Evolutionary conservation across 2,888 invertebrate species (phyloP), one percentile per base, ranked within the genome.

Genomic region (Priocnemis perturbator): DNA sequence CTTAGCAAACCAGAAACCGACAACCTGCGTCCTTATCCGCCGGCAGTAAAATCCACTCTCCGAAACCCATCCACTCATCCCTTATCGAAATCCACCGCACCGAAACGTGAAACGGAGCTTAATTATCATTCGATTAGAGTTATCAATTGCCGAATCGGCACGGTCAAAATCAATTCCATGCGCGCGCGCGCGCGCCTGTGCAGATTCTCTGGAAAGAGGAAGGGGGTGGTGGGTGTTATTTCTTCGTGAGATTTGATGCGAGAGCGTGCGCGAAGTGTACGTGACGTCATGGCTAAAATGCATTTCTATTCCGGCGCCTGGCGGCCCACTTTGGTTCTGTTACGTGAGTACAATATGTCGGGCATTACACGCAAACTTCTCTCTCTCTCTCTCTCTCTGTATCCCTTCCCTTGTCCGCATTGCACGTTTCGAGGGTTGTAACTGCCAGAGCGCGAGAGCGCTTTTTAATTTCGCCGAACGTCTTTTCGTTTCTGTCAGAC

Each of bases 261-360:
- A 11, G 37, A 37, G 21, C 45, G 21, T 21, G 47, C 20, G 21
- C n/a, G 58, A 47, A 5, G n/a, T n/a, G 45, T 59, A 59, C 52
- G 52, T 61, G 50, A 61, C 52, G 53, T 61, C 61, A 61, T 5
- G 19, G 52, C 26, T 17, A 44, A 72, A 74, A 69, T 62, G 67
- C 65, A 68, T 74, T 69, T 70, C 63, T 60, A 60, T 68, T 44
- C 65, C 37, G 20, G 44, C 47, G 57, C 37, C 44, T 44, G 21
- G 21, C 59, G 72, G 74, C 69, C 69, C 61, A 66, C 61, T 71
- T 67, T 55, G 57, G 47, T 19, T 19, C 23, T 44, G 52, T 69
- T 67, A 64, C 65, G 65, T 58, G 47, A 60, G 44, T 37, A 67
- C 64, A 68, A 66, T 67, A 64, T 60, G 56, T 53, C 44, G 17